Evolutionary conservation across 2,113 vertebrate species (phyloP), one percentile per base, ranked within the genome.

Genomic region (Cyprinus carpio): DNA sequence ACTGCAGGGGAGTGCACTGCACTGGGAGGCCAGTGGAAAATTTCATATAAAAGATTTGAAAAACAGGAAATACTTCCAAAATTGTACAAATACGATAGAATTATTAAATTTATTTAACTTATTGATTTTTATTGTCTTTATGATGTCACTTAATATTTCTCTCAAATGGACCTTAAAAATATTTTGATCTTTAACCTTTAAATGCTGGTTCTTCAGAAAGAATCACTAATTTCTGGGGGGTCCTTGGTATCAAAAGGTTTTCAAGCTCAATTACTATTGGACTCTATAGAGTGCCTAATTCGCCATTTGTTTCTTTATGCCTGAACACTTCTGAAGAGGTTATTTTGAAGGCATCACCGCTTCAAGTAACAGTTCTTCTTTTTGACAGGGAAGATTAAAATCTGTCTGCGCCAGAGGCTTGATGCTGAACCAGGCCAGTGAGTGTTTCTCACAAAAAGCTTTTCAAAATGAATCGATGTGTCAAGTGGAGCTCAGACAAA

Each of bases 281-380:
- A 69, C 18, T 34, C 4, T 71, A 64, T 2, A 71, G 67, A 11
- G 18, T 65, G 5, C 5, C 69, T 40, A 43, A n/a, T 46, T 74
- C 2, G 1, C 20, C 37, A n/a, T 72, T 25, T 23, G 1, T 23
- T 16, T 74, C 12, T 46, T 74, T 46, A n/a, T 15, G 23, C 37
- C 0, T 46, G 23, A 46, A 74, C 40, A 74, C 71, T 74, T 74
- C 71, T 74, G n/a, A 74, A 74, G 6, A 40, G 18, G 8, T 20
- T 43, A 40, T 72, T 46, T 49, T 7, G 0, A 27, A 49, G 71
- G 40, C 2, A 27, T 75, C 40, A 40, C 40, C 23, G 18, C 67
- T 71, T 71, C 18, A 23, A 71, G 67, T 40, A 71, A n/a, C 67
- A 75, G 71, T 25, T 49, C 40, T 74, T 74, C 71, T 75, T 75